Evolutionary conservation across 2,797 vertebrate species (phyloP).

Genomic region (Pipistrellus kuhlii): DNA sequence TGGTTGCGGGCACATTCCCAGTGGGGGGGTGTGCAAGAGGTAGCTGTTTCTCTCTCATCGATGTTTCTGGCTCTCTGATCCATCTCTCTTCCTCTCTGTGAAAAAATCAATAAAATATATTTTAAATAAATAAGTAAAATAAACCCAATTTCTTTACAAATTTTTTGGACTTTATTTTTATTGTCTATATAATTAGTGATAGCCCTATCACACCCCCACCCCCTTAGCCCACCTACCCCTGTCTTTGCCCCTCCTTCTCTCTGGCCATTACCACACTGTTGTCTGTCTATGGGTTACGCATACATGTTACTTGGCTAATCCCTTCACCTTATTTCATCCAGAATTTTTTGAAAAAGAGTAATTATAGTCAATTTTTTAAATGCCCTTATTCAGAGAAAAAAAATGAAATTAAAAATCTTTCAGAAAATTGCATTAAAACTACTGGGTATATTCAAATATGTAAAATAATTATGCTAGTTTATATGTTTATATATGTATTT

Average conservation of each 20-base stretch:
- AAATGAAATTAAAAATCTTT: background rate
- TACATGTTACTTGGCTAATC: background rate
- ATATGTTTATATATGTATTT: background rate
- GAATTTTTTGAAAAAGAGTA: background rate
- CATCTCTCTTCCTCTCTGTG: no score
- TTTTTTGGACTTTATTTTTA: background rate
- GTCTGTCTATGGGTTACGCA: background rate
- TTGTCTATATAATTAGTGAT: background rate
- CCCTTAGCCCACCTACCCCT: background rate
- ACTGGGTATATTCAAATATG: background rate
- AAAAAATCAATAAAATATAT: no score
- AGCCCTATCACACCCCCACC: no score
- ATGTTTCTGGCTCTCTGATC: no score
- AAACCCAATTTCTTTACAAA: background rate
- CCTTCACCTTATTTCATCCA: background rate
- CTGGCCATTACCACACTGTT: background rate
- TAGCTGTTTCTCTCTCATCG: no score
- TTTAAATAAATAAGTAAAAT: no score
- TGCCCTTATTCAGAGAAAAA: background rate
- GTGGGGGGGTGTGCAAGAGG: no score
- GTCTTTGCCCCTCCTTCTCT: background rate
- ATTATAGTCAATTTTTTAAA: background rate
- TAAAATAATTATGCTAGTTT: constrained; percentile 8
- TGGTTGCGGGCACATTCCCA: no score
- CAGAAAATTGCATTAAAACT: background rate